Base-by-base conservation (phyloP, 2,797 vertebrate genomes). In the Rhincodon typus region DNA sequence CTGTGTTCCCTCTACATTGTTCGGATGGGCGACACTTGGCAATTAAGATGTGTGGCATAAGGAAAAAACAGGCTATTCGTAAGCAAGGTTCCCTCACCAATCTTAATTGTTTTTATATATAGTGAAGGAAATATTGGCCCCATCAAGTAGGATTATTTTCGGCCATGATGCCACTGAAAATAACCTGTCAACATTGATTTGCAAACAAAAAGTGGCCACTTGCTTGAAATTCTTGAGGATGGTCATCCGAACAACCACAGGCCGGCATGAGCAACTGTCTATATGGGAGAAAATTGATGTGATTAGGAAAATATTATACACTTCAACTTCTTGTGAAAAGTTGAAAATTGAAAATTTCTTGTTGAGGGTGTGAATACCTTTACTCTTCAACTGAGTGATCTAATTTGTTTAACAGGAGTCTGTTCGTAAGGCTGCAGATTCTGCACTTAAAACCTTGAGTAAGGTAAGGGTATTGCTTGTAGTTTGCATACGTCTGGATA, bases 361-460 rank as follows among this genome's bases (percentile, higher is more conserved):
- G 23, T 19, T 93, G n/a, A 21, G 19, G 23, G 12, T 69, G 66
- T 42, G 62, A 19, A 23, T 42, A 66, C 17, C 62, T 93, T 93
- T 12, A 42, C n/a, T 69, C 66, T 95, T 95, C 1, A 95, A 13
- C n/a, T 88, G 19, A 84, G 13, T 57, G 95, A 96, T 4, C 95
- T 72, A 94, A 95, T 96, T 96, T 30, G 86, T 1, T 96, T 98
- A 96, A 96, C 96, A 99, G 99, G 99, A 99, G 96, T 99, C 99
- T 72, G 99, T 99, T 62, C 97, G 99, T 95, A 99, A 99, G 97
- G 99, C 98, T 57, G 99, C 99, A 96, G 99, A 99, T 96, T 96
- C 99, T 50, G 97, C 99, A 57, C 97, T 99, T 96, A 99, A 99
- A 98, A 99, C 99, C 12, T 98, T 99, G 96, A 99, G 99, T 96